Percentiles rank a stretch among this genome's conserved stretches.
These are phyloP conservation scores for Saccostrea cuccullata DNA, from an alignment of 1,140 invertebrate species.

Conservation along the genomic window DNA sequence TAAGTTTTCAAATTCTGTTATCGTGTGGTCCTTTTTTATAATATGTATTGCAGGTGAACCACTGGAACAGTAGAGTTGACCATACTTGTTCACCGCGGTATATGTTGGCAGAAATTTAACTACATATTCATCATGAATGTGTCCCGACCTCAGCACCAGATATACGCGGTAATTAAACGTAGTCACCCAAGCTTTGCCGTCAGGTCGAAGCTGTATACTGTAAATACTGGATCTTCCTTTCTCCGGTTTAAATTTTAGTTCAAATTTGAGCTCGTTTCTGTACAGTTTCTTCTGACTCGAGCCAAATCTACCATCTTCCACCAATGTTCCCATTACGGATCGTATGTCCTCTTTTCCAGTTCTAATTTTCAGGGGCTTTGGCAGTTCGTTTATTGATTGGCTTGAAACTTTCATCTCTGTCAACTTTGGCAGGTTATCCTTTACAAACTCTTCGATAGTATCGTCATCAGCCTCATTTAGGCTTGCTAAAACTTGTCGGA, in stretches of 20 bases:
- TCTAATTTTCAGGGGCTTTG: constrained; percentile 42
- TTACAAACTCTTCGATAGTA: constrained; percentile 43
- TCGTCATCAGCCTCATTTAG: constrained; percentile 41
- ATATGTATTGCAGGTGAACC: neutral
- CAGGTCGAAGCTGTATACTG: constrained; percentile 41
- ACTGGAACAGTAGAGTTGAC: constrained; percentile 45
- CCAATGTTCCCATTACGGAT: constrained; percentile 36
- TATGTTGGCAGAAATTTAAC: constrained; percentile 43
- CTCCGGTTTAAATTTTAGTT: constrained; percentile 45
- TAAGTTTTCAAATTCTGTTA: constrained; percentile 43
- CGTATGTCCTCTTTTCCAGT: neutral
- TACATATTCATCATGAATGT: constrained; percentile 44
- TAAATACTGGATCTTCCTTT: constrained; percentile 39
- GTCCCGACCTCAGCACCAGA: constrained; percentile 41
- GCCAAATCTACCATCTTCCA: constrained; percentile 42
- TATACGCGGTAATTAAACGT: constrained; percentile 41
- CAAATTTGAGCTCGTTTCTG: constrained; percentile 36
- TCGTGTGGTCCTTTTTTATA: constrained; percentile 36
- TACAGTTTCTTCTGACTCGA: constrained; percentile 38
- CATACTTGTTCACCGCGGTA: constrained; percentile 42
- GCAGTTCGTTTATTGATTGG: neutral
- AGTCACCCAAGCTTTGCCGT: constrained; percentile 49
- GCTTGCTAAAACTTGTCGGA: constrained; percentile 23
- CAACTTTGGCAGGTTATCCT: constrained; percentile 41
- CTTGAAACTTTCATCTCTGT: constrained; percentile 41